Percentiles rank a stretch among this genome's conserved stretches.
Conservation (phyloP, 1,140 invertebrate species). For the Aplysia californica region DNA sequence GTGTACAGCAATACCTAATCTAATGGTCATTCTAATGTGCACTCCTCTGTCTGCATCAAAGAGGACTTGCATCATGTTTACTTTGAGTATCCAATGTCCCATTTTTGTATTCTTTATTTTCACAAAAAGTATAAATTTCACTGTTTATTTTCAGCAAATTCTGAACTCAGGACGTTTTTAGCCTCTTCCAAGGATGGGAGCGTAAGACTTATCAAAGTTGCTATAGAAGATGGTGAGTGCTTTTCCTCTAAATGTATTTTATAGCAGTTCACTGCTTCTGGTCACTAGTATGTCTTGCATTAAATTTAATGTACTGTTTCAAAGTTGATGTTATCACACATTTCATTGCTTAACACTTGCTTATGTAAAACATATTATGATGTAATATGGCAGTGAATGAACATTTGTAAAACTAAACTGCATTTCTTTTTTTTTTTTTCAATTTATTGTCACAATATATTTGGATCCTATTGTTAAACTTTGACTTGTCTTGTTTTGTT, state of each 20-base stretch:
- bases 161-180: constrained; percentile 57
- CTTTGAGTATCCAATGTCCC: too few species aligned
- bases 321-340: background rate
- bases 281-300: background rate
- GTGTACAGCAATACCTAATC: too few species aligned
- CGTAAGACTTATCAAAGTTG: constrained; percentile 55
- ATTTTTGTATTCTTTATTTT: too few species aligned
- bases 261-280: background rate
- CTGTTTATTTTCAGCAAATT: constrained; percentile 52
- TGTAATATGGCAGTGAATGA: background rate
- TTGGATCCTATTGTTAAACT: background rate
- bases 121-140: background rate
- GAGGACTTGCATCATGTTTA: too few species aligned
- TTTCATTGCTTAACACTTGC: background rate
- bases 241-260: constrained; percentile 23
- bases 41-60: too few species aligned
- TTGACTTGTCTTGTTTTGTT: background rate
- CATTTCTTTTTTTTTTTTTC: background rate
- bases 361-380: background rate
- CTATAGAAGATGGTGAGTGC: constrained; percentile 60
- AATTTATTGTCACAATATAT: background rate
- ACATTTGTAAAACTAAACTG: background rate
- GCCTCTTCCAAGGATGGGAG: constrained; percentile 56
- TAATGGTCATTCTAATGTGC: too few species aligned
- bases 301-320: background rate